Conservation (phyloP, 2,888 invertebrate genomes). For the Clepsis dumicolana region DNA sequence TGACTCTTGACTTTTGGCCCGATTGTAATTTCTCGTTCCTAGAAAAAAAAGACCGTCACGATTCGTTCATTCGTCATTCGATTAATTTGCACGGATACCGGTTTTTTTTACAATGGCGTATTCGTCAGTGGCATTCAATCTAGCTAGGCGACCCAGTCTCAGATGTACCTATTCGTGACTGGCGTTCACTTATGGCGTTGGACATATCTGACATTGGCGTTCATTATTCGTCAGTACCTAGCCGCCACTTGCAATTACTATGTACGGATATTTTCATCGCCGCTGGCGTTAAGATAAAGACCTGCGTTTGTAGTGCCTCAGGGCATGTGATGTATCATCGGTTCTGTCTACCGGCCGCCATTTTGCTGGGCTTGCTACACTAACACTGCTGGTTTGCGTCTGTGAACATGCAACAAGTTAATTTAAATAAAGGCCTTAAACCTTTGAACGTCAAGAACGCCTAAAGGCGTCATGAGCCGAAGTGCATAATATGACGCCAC, state of each 20-base stretch:
- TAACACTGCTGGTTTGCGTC: not conserved
- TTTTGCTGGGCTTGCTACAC: not conserved
- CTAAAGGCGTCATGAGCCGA: too few relatives aligned
- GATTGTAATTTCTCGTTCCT: constrained; percentile 21
- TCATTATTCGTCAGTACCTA: not conserved
- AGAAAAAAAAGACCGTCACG: not conserved
- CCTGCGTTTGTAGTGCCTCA: constrained; percentile 4
- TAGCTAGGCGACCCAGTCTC: not conserved
- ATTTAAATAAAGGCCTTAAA: not conserved
- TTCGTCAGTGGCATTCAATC: too few relatives aligned
- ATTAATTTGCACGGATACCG: too few relatives aligned
- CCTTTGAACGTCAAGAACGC: too few relatives aligned
- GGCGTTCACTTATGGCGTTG: not conserved
- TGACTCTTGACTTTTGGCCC: constrained; percentile 14
- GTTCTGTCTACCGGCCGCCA: not conserved
- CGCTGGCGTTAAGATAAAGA: not conserved
- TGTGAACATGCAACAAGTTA: not conserved
- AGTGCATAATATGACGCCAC: too few relatives aligned
- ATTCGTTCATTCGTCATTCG: too few relatives aligned
- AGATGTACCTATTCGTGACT: not conserved
- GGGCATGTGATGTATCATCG: not conserved
- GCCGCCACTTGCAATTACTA: too few relatives aligned
- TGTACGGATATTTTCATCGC: not conserved
- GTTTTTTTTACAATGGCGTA: not conserved
- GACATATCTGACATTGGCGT: not conserved